These are phyloP conservation scores for Axinella damicornis DNA, from an alignment of 37 sponge, comb jelly and placozoan species.

Conservation along the genomic window DNA sequence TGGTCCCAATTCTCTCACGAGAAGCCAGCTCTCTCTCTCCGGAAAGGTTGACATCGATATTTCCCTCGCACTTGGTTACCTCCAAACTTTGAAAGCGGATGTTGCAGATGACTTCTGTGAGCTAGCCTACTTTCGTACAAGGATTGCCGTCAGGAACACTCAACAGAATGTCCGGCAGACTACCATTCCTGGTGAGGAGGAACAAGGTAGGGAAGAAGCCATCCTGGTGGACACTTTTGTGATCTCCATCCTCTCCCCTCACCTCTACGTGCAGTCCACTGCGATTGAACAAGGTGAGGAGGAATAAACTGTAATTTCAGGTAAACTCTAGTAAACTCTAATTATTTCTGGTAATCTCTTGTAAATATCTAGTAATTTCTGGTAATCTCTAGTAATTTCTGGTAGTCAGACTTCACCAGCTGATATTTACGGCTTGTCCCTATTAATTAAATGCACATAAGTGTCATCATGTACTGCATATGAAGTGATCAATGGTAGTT, in stretches of 20 bases:
- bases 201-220: not conserved
- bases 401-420: too few relatives aligned
- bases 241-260: slow-evolving; percentile 66
- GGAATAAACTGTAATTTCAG: too few relatives aligned
- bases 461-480: too few relatives aligned
- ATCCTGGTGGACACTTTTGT: slow-evolving; percentile 64
- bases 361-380: too few relatives aligned
- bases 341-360: too few relatives aligned
- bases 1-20: not conserved
- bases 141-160: slow-evolving; percentile 66
- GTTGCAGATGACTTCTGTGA: slow-evolving; percentile 74
- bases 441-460: too few relatives aligned
- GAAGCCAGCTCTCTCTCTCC: slow-evolving; percentile 46
- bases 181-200: not conserved
- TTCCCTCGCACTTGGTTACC: slow-evolving; percentile 65
- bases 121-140: slow-evolving; percentile 73
- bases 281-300: slow-evolving; percentile 78
- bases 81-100: slow-evolving; percentile 47
- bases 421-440: too few relatives aligned
- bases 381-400: too few relatives aligned
- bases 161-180: slow-evolving; percentile 30
- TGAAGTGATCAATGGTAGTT: too few relatives aligned
- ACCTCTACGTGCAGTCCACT: slow-evolving; percentile 78
- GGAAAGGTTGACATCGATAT: slow-evolving; percentile 80
- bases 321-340: too few relatives aligned